phyloP scores from a whole-genome alignment of 2,113 vertebrate genomes.

The Mus pahari region DNA sequence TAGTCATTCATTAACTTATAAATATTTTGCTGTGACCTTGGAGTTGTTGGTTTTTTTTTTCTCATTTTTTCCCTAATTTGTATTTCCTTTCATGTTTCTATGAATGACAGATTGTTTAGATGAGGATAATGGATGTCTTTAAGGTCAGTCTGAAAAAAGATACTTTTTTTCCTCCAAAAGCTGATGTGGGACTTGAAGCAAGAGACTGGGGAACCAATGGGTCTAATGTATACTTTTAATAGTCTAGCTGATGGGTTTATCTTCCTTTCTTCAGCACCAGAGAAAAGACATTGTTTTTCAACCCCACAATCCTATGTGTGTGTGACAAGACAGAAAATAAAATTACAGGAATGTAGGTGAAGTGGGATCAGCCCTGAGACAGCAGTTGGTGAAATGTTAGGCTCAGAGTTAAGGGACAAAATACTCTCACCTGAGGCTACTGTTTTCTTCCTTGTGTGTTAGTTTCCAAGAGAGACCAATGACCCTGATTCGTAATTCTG shows the following conservation, averaged over 20 bases:
- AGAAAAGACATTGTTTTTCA: background rate
- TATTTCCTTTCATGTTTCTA: constrained; percentile 59
- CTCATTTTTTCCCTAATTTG: background rate
- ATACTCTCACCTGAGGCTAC: background rate
- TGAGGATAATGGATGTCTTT: background rate
- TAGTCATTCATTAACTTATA: background rate
- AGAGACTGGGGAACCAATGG: background rate
- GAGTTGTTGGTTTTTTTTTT: background rate
- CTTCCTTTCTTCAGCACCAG: constrained; percentile 6
- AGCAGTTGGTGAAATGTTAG: background rate
- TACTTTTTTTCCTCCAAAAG: background rate
- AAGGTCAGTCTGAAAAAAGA: constrained; percentile 51
- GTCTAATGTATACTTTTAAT: constrained; percentile 4
- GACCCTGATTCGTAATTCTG: background rate
- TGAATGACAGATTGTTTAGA: constrained; percentile 47
- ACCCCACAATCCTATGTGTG: background rate
- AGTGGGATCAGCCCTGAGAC: constrained; percentile 1
- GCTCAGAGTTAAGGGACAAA: constrained; percentile 31
- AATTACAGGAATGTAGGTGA: constrained; percentile 16
- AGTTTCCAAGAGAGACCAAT: constrained; percentile 33
- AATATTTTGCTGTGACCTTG: constrained; percentile 39
- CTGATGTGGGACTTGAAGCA: constrained; percentile 3
- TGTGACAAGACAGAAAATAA: constrained; percentile 32
- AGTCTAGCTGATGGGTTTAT: background rate
- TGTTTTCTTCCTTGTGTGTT: constrained; percentile 6